phyloP scores from a whole-genome alignment of 2,888 invertebrate genomes.

The Siphlonurus alternatus region DNA sequence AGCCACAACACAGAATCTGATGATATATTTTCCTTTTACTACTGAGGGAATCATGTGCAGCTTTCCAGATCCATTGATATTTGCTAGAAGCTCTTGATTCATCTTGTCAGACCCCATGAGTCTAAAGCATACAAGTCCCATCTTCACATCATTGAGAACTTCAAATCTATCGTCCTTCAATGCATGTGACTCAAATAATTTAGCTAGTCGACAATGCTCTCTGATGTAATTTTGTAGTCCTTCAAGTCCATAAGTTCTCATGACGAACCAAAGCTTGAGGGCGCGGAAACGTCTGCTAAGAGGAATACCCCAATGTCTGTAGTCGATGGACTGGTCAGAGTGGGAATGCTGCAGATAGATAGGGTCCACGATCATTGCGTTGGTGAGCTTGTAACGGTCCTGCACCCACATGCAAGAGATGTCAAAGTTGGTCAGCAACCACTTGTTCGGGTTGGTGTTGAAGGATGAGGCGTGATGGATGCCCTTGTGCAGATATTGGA shows the following conservation, averaged over 20 bases:
- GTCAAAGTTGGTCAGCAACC: slow-evolving; percentile 71
- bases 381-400: slow-evolving; percentile 57
- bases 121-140: slow-evolving; percentile 65
- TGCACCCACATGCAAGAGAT: slow-evolving; percentile 72
- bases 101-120: slow-evolving; percentile 49
- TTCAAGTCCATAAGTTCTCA: slow-evolving; percentile 59
- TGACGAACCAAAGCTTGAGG: slow-evolving; percentile 77
- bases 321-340: slow-evolving; percentile 49
- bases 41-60: slow-evolving; percentile 76
- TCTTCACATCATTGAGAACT: slow-evolving; percentile 53
- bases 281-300: slow-evolving; percentile 68
- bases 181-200: slow-evolving; percentile 53
- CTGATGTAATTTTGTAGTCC: slow-evolving; percentile 72
- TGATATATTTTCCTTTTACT: slow-evolving; percentile 54
- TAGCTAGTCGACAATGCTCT: slow-evolving; percentile 61
- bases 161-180: slow-evolving; percentile 53
- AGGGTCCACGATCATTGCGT: slow-evolving; percentile 73
- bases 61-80: slow-evolving; percentile 66
- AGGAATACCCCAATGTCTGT: slow-evolving; percentile 76
- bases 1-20: slow-evolving; percentile 64
- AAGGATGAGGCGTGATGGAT: slow-evolving; percentile 67
- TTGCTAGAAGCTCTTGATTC: slow-evolving; percentile 58
- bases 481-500: slow-evolving; percentile 44
- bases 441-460: slow-evolving; percentile 79
- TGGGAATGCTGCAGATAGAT: slow-evolving; percentile 71